These are phyloP conservation scores for Hyposmocoma kahamanoa DNA, from an alignment of 1,140 invertebrate genomes.

Conservation along the genomic window DNA sequence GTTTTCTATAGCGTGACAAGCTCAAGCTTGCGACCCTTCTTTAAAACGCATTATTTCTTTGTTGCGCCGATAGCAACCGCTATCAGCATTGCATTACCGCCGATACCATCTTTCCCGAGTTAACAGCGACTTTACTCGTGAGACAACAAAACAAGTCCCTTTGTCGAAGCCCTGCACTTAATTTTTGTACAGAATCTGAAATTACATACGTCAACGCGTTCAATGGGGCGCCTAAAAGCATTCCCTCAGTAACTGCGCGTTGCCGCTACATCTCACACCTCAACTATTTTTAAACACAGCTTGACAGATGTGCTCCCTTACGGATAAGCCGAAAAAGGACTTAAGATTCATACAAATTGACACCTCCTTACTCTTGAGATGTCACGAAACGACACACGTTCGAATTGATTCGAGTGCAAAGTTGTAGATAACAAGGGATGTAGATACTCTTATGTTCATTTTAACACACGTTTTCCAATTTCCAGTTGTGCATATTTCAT, in stretches of 20 bases:
- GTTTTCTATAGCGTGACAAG: conserved; percentile 13
- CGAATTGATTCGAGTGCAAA: too few species aligned
- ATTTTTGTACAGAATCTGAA: conserved; percentile 42
- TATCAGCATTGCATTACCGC: too few species aligned
- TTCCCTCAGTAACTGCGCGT: conserved; percentile 15
- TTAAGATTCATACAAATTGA: too few species aligned
- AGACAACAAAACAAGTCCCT: background rate
- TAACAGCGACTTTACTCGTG: background rate
- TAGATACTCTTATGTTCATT: too few species aligned
- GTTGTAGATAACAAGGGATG: too few species aligned
- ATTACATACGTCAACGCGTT: conserved; percentile 48
- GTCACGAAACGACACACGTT: too few species aligned
- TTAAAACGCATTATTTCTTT: conserved; percentile 11
- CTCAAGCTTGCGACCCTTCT: too few species aligned
- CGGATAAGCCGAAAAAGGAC: too few species aligned
- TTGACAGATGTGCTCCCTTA: conserved; percentile 27
- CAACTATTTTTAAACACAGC: conserved; percentile 6
- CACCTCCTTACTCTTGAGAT: too few species aligned
- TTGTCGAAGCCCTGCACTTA: conserved; percentile 20
- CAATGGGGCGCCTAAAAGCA: conserved; percentile 50
- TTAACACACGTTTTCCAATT: too few species aligned
- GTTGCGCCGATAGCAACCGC: conserved; percentile 4
- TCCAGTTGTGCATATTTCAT: too few species aligned
- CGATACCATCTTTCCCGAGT: conserved; percentile 21
- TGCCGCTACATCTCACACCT: background rate